Evolutionary conservation across 2,888 invertebrate species (phyloP).

Genomic region (Lissocephala sabroskyi): DNA sequence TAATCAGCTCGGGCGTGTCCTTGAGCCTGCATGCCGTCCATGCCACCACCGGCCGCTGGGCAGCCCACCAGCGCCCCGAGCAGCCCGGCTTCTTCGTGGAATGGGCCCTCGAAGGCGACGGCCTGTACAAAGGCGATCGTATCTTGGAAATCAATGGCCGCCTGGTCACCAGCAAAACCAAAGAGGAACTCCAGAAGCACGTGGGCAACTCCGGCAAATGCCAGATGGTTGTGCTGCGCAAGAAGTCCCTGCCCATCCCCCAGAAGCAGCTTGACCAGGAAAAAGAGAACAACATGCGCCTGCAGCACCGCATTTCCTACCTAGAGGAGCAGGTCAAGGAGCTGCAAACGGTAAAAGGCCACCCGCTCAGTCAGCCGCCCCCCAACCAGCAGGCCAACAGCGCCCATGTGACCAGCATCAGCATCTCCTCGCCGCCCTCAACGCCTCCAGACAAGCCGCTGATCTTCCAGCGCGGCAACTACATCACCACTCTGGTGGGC

Average conservation of each 20-base stretch:
- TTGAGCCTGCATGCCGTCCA: slow-evolving; percentile 79
- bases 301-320: slow-evolving; percentile 91
- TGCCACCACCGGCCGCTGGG: slow-evolving; percentile 81
- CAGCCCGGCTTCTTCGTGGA: slow-evolving; percentile 81
- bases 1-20: slow-evolving; percentile 72
- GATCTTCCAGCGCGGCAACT: slow-evolving; percentile 86
- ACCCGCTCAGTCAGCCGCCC: slow-evolving; percentile 19
- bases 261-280: slow-evolving; percentile 71
- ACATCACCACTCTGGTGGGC: slow-evolving; percentile 82
- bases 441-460: slow-evolving; percentile 75
- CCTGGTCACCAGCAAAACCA: slow-evolving; percentile 78
- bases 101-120: slow-evolving; percentile 86
- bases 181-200: slow-evolving; percentile 81
- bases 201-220: slow-evolving; percentile 73
- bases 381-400: slow-evolving; percentile 34
- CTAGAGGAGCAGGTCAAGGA: slow-evolving; percentile 88
- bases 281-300: slow-evolving; percentile 85
- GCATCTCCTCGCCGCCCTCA: slow-evolving; percentile 78
- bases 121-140: slow-evolving; percentile 82
- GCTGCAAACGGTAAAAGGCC: slow-evolving; percentile 72
- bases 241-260: slow-evolving; percentile 63
- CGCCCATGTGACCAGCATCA: slow-evolving; percentile 80
- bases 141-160: slow-evolving; percentile 88
- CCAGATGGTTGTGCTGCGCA: slow-evolving; percentile 70
- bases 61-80: slow-evolving; percentile 80